Base-by-base conservation (phyloP, 2,888 invertebrate species). In the Lasioglossum leucozonium region DNA sequence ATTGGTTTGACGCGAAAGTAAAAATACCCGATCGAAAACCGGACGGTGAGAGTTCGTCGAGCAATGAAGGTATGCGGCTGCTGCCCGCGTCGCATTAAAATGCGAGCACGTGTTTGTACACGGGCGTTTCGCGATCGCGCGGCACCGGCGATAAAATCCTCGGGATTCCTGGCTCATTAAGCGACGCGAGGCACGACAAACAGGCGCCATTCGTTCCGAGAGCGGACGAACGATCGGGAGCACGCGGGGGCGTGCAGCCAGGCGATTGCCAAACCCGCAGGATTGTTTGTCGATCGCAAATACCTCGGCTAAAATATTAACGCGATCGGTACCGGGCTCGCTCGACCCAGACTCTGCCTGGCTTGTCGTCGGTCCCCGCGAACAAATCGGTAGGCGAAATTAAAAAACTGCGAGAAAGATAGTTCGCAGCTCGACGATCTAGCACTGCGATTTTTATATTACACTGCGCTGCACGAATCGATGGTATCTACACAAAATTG, bases 281-380 rank as follows among this genome's bases (percentile, higher is more conserved):
- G 79, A 87, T 87, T 91, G 91, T 91, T 91, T 91, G 91, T 86
- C 87, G 86, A 87, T 88, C 78, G 91, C 92, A 89, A 91, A 92
- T 81, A 42, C 75, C 65, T 10, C 58, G 22, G 73, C 76, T 89
- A 87, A 91, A 91, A 92, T 91, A 92, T 88, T 87, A 89, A 92
- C 85, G 89, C 84, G 84, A 87, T 86, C 82, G 55, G 40, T 4
- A 26, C 3, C 26, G 42, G 75, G 69, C 51, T 79, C 77, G 82
- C 77, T 77, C 44, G 65, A 79, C 13, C 72, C 65, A n/a, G 58
- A n/a, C 26, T 58, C 72, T 55, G 62, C 44, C 18, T 16, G 62
- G 73, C 16, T 79, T 67, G 89, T 79, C 81, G 77, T 82, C 73
- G 82, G 84, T 88, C 77, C 81, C 62, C 22, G 73, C 47, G 22